Evolutionary conservation across 2,113 vertebrate genomes (phyloP).

Genomic region (Polypterus bichir): DNA sequence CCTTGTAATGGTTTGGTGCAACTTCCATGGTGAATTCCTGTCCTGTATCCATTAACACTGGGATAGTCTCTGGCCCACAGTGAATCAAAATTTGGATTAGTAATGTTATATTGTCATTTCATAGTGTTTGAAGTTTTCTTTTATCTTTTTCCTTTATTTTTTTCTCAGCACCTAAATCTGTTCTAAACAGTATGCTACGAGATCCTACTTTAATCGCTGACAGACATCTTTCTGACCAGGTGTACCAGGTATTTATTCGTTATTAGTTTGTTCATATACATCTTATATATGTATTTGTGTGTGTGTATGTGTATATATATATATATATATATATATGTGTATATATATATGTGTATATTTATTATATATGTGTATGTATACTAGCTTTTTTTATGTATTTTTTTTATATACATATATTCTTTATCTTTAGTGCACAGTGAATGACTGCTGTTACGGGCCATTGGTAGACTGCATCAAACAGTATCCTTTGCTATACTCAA

Average conservation of each 20-base stretch:
- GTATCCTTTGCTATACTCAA: slow-evolving; percentile 97
- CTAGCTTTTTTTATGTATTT: slow-evolving; percentile 22
- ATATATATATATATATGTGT: slow-evolving; percentile 8
- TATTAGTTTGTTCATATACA: not conserved
- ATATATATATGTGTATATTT: not conserved
- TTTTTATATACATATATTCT: slow-evolving; percentile 31
- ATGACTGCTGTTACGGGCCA: slow-evolving; percentile 98
- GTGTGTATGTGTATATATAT: no score
- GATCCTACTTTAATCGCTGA: slow-evolving; percentile 88
- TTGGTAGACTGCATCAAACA: slow-evolving; percentile 99
- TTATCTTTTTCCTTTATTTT: slow-evolving; percentile 12
- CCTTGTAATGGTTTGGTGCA: no score
- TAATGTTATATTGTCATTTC: no score
- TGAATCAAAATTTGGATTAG: no score
- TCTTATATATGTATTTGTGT: not conserved
- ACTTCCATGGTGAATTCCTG: no score
- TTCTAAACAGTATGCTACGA: slow-evolving; percentile 82
- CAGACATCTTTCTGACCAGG: slow-evolving; percentile 73
- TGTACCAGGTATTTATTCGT: slow-evolving; percentile 77
- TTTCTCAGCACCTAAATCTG: slow-evolving; percentile 71
- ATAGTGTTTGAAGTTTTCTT: not conserved
- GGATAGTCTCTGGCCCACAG: no score
- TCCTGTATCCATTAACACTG: no score
- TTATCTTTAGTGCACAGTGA: slow-evolving; percentile 86
- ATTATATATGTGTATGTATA: slow-evolving; percentile 10